Conservation (phyloP, 2,113 vertebrate species). For the Marcusenius ussheri region DNA sequence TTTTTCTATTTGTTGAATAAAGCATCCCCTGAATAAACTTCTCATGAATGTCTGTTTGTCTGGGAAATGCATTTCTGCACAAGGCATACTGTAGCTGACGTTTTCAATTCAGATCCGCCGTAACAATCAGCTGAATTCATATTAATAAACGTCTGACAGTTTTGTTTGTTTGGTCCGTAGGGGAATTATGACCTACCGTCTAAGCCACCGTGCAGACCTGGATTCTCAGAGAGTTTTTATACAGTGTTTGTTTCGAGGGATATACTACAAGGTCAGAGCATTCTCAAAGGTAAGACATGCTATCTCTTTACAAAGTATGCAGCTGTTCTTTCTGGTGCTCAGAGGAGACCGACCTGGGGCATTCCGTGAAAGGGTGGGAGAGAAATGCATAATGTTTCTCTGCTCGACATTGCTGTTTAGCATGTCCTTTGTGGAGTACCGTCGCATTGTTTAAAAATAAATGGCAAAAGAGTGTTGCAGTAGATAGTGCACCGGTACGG, state of each 20-base stretch:
- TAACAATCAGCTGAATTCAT: background rate
- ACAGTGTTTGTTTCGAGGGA: conserved; percentile 60
- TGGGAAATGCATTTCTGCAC: background rate
- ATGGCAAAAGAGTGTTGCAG: background rate
- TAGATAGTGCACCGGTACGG: background rate
- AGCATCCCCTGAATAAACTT: background rate
- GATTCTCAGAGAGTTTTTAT: conserved; percentile 67
- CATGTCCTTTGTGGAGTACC: background rate
- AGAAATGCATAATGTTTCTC: background rate
- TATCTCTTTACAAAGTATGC: conserved; percentile 15
- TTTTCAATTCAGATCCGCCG: background rate
- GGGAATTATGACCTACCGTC: conserved; percentile 55
- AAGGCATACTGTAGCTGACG: background rate
- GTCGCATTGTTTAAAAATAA: background rate
- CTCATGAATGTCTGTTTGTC: background rate
- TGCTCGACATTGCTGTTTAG: background rate
- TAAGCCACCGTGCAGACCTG: conserved; percentile 53
- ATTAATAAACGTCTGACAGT: conserved; percentile 24
- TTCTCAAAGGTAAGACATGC: conserved; percentile 55
- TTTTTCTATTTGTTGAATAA: background rate
- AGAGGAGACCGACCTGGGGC: background rate
- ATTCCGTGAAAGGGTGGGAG: background rate
- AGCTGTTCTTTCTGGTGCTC: conserved; percentile 14
- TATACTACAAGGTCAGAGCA: conserved; percentile 52
- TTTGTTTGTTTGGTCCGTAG: conserved; percentile 44